Evolutionary conservation across 2,113 vertebrate species (phyloP).

Genomic region (Microcebus ravelobensis): DNA sequence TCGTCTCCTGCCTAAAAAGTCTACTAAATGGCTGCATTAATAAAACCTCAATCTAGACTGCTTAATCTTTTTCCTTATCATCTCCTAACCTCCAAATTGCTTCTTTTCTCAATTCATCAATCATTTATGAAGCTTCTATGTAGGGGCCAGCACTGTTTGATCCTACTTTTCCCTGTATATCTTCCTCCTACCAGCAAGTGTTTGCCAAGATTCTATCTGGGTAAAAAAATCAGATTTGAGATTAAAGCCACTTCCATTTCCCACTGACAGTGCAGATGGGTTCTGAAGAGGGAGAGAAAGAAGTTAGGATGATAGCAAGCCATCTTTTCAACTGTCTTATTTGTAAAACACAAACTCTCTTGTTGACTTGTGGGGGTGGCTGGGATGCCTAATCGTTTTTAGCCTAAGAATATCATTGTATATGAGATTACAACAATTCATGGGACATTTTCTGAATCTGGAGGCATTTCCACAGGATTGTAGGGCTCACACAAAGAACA

Average conservation of each 20-base stretch:
- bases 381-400: neutral
- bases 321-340: neutral
- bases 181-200: neutral
- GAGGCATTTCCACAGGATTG: neutral
- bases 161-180: neutral
- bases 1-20: neutral
- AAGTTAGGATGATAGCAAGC: neutral
- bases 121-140: neutral
- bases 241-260: neutral
- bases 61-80: neutral
- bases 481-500: conserved; percentile 46
- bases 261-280: neutral
- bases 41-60: neutral
- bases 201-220: neutral
- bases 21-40: neutral
- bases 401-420: neutral
- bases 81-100: neutral
- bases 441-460: neutral
- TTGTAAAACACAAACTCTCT: neutral
- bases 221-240: neutral
- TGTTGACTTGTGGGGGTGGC: neutral
- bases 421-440: neutral
- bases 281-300: neutral
- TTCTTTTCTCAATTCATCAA: neutral
- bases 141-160: neutral